Percentiles rank a stretch among this genome's conserved stretches.
These are phyloP conservation scores for Trichogramma evanescens DNA, from an alignment of 2,888 invertebrate genomes.

Conservation along the genomic window DNA sequence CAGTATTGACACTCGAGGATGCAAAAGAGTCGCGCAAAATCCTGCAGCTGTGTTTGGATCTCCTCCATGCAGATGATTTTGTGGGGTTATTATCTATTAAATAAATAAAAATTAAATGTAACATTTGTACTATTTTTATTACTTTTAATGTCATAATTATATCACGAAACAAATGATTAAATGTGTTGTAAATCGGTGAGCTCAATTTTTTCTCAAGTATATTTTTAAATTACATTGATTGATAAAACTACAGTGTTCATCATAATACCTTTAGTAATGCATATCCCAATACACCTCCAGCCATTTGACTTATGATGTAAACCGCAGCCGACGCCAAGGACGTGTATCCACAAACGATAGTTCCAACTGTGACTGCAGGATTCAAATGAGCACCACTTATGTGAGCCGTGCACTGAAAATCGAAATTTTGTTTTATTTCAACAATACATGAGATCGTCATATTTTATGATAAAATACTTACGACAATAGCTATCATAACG, in stretches of 20 bases:
- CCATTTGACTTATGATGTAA: slow-evolving; percentile 60
- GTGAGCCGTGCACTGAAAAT: slow-evolving; percentile 62
- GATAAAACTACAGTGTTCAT: background rate
- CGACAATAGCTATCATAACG: slow-evolving; percentile 63
- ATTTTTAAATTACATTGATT: background rate
- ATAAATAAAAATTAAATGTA: background rate
- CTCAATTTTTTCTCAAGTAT: background rate
- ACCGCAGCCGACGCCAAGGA: slow-evolving; percentile 53
- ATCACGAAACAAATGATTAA: background rate
- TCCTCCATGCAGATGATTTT: slow-evolving; percentile 23
- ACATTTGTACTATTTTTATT: background rate
- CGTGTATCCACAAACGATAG: slow-evolving; percentile 55
- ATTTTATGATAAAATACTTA: slow-evolving; percentile 33
- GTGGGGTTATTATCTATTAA: slow-evolving; percentile 39
- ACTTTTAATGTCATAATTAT: background rate
- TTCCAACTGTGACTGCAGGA: slow-evolving; percentile 65
- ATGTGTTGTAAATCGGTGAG: background rate
- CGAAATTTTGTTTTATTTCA: background rate
- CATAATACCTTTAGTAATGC: slow-evolving; percentile 56
- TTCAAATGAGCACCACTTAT: slow-evolving; percentile 74
- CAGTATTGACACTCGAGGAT: slow-evolving; percentile 25
- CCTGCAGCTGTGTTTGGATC: background rate
- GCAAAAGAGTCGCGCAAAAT: slow-evolving; percentile 33
- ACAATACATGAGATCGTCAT: too few species aligned
- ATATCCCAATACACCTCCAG: slow-evolving; percentile 63